Conservation (phyloP, 2,797 vertebrate genomes). For the Corythornis leucogaster region DNA sequence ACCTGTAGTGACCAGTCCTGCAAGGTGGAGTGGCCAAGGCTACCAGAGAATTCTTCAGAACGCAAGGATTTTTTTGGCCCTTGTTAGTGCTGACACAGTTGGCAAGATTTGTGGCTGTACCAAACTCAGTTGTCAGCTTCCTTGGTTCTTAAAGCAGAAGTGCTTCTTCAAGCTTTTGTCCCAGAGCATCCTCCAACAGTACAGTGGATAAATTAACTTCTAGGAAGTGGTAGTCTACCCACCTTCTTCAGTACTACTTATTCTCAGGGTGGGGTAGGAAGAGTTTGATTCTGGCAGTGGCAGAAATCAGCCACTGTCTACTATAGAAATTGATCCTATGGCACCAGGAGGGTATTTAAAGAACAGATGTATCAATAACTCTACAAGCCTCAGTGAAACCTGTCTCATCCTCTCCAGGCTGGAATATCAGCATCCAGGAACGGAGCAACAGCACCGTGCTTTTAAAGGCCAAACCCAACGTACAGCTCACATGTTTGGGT, state of each 20-base stretch:
- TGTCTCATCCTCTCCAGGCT: background rate
- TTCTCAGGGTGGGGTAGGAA: background rate
- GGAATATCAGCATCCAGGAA: background rate
- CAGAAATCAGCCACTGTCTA: background rate
- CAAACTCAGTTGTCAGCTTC: background rate
- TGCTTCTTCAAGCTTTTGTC: background rate
- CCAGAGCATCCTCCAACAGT: background rate
- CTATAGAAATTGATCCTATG: background rate
- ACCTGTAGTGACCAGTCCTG: background rate
- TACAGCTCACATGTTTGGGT: rapidly evolving
- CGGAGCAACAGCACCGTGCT: background rate
- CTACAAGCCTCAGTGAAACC: background rate
- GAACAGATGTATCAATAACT: background rate
- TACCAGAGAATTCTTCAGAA: background rate
- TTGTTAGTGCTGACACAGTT: background rate
- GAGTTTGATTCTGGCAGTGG: background rate
- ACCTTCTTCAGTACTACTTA: background rate
- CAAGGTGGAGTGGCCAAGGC: background rate
- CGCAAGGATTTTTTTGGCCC: background rate
- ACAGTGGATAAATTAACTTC: background rate
- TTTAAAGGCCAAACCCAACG: background rate
- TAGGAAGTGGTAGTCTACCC: background rate
- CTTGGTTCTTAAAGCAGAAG: background rate
- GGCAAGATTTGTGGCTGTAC: background rate
- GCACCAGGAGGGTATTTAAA: background rate